Evolutionary conservation across 1,140 invertebrate genomes (phyloP).

Genomic region (Papilio polyxenes): DNA sequence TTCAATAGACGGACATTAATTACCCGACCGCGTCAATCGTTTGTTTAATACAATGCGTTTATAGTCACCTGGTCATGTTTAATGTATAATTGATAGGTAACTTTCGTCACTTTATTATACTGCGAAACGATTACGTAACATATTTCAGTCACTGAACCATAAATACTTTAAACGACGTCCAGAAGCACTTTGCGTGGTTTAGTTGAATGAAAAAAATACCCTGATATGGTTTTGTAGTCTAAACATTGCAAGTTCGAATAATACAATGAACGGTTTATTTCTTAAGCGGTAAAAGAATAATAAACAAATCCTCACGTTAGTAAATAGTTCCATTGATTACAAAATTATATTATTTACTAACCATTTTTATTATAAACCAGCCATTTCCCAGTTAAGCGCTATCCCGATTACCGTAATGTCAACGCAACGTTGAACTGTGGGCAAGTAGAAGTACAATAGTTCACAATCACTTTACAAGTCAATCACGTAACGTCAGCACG

Average conservation of each 20-base stretch:
- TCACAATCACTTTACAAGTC: slow-evolving; percentile 40
- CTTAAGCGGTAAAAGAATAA: too few relatives aligned
- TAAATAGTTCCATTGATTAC: too few relatives aligned
- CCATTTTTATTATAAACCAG: background rate
- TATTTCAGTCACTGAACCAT: background rate
- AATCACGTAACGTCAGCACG: slow-evolving; percentile 48
- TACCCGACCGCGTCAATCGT: background rate
- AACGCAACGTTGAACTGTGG: slow-evolving; percentile 24
- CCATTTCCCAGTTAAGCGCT: background rate
- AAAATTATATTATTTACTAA: too few relatives aligned
- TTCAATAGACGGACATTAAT: slow-evolving; percentile 17
- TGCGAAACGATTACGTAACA: background rate
- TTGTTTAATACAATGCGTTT: slow-evolving; percentile 8
- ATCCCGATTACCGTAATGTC: slow-evolving; percentile 32
- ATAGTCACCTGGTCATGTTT: background rate
- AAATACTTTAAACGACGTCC: too few relatives aligned
- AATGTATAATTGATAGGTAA: background rate
- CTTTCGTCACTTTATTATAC: background rate
- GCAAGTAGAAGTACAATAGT: slow-evolving; percentile 5
- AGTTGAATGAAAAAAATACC: background rate
- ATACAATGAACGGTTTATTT: too few relatives aligned
- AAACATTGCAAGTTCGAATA: too few relatives aligned
- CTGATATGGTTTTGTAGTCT: too few relatives aligned
- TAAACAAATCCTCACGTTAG: too few relatives aligned
- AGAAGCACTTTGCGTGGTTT: background rate